Conservation (phyloP, 1,140 invertebrate species). For the Acromyrmex echinatior region DNA sequence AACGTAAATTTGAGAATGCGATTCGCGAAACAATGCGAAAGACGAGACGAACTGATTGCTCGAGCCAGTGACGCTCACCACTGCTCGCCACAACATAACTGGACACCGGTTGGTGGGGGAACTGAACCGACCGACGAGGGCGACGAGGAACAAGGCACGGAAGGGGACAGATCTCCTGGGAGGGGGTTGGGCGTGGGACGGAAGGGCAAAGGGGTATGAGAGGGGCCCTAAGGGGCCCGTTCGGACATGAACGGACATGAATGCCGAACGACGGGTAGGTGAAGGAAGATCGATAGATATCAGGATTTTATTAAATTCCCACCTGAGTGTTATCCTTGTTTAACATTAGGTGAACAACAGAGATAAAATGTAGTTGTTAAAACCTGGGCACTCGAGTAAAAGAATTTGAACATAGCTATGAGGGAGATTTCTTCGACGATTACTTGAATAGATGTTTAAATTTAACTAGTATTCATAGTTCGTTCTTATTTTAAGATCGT, state of each 20-base stretch:
- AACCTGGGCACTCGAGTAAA: too few relatives aligned
- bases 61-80: constrained; percentile 70
- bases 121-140: constrained; percentile 72
- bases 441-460: too few relatives aligned
- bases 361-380: too few relatives aligned
- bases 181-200: constrained; percentile 35
- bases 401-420: too few relatives aligned
- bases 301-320: neutral
- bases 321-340: neutral
- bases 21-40: constrained; percentile 17
- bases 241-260: neutral
- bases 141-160: constrained; percentile 74
- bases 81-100: constrained; percentile 85
- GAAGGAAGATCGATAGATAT: neutral
- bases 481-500: too few relatives aligned
- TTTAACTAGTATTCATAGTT: too few relatives aligned
- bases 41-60: constrained; percentile 51
- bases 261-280: neutral
- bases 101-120: constrained; percentile 83
- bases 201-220: constrained; percentile 18
- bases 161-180: constrained; percentile 12
- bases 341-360: too few relatives aligned
- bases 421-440: too few relatives aligned
- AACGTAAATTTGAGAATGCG: neutral
- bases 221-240: constrained; percentile 15